Conservation (phyloP, 2,797 vertebrate species). For the Taeniopygia guttata region DNA sequence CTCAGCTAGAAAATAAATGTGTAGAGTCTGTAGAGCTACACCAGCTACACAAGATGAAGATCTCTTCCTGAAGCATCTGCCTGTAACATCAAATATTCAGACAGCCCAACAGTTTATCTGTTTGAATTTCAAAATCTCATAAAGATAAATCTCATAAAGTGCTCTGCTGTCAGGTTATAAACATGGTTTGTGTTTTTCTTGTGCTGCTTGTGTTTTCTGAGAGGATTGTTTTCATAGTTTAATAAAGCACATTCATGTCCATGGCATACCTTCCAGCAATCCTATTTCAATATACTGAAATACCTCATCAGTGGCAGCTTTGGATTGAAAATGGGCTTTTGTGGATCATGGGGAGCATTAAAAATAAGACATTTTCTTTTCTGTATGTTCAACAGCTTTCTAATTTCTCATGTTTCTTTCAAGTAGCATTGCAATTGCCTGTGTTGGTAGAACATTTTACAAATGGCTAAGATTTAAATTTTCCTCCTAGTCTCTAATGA, state of each 20-base stretch:
- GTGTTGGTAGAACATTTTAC: background rate
- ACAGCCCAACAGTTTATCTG: background rate
- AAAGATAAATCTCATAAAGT: background rate
- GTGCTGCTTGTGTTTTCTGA: background rate
- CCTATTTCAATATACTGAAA: background rate
- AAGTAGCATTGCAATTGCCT: background rate
- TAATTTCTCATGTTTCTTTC: background rate
- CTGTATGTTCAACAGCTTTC: background rate
- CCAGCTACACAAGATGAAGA: background rate
- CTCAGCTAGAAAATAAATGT: background rate
- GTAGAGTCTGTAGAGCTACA: background rate
- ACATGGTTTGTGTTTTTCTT: background rate
- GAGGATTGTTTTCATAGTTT: background rate
- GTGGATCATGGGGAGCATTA: background rate
- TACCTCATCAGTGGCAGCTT: background rate
- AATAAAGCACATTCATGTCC: background rate
- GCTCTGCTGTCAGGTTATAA: background rate
- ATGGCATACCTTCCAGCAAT: background rate
- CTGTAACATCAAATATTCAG: background rate
- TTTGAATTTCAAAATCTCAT: conserved; percentile 7
- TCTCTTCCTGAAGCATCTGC: background rate
- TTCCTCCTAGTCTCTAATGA: background rate
- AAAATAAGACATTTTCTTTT: background rate
- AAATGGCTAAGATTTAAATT: background rate
- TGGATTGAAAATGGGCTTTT: background rate